Base-by-base conservation (phyloP, 1,140 invertebrate genomes). In the Physella acuta region DNA sequence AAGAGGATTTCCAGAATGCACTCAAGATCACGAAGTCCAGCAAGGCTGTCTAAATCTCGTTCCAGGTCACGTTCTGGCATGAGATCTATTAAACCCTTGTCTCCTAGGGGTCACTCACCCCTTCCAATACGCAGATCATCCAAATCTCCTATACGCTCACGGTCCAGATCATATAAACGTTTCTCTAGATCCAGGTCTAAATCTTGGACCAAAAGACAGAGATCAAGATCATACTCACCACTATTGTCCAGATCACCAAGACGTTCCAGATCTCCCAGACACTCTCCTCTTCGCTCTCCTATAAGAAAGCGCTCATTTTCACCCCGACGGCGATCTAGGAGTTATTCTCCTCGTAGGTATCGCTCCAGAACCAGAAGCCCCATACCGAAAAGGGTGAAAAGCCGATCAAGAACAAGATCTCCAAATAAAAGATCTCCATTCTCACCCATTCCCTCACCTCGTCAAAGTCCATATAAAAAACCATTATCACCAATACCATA, bases 391-490 rank as follows among this genome's bases (percentile, higher is more conserved):
- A 56, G 51, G 26, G 39, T 26, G 36, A 3, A 37, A 37, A 37
- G 31, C 36, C 36, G 24, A 28, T 61, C 59, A 11, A 61, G 36
- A 28, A 61, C 36, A 31, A 61, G 59, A 26, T 61, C 59, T 24
- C 59, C 59, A 24, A 26, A 20, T 14, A 61, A n/a, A 4, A 34
- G 52, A 26, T 28, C 37, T 17, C 56, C 64, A 1, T 56, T 52
- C n/a, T 31, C 64, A 37, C 64, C 64, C 1, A 17, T 2, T 1
- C 8, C 37, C 3, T 52, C 64, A 56, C 34, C 64, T 11, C 62
- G 26, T 17, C 39, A 52, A 4, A 66, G 64, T 39, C 64, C 64
- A 14, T 66, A 66, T 44, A 66, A 34, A 26, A 66, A 52, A 28
- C 64, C 64, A 24, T 26, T 66, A 24, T 56, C 64, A 3, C 64